phyloP scores from a whole-genome alignment of 2,113 vertebrate species.

The Ranitomeya imitator region DNA sequence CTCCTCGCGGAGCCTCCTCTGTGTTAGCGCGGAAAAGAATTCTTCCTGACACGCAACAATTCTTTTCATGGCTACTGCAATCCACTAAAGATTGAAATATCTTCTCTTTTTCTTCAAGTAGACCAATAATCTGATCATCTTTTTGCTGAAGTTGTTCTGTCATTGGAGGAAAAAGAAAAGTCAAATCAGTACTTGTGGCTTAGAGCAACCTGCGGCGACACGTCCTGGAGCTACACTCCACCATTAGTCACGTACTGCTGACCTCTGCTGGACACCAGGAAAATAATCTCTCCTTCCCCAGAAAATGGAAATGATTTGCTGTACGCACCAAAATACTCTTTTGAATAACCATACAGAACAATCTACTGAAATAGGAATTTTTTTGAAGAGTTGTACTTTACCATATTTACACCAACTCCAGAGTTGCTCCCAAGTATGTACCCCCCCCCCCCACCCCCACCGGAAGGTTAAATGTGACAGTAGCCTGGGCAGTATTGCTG shows the following conservation, averaged over 20 bases:
- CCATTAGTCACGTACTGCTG: not conserved
- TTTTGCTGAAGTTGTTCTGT: conserved; percentile 89
- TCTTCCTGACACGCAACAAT: conserved; percentile 63
- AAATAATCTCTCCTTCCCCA: not conserved
- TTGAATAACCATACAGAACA: not conserved
- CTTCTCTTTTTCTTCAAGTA: conserved; percentile 89
- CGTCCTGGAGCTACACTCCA: not conserved
- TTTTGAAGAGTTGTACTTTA: no score
- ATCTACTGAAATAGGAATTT: not conserved
- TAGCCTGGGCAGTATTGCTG: no score
- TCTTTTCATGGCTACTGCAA: conserved; percentile 72
- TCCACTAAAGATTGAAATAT: conserved; percentile 91
- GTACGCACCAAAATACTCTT: not conserved
- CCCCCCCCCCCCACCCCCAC: no score
- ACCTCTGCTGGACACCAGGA: not conserved
- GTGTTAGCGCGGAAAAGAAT: conserved; percentile 84
- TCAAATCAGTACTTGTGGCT: not conserved
- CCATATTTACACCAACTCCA: no score
- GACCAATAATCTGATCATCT: conserved; percentile 86
- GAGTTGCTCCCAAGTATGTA: not conserved
- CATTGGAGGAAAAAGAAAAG: conserved; percentile 8
- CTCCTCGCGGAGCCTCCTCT: conserved; percentile 84
- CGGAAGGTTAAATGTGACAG: no score
- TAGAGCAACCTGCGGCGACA: not conserved
- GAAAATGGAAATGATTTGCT: not conserved